phyloP scores from a whole-genome alignment of 2,888 invertebrate genomes.

The Melanotus villosus region DNA sequence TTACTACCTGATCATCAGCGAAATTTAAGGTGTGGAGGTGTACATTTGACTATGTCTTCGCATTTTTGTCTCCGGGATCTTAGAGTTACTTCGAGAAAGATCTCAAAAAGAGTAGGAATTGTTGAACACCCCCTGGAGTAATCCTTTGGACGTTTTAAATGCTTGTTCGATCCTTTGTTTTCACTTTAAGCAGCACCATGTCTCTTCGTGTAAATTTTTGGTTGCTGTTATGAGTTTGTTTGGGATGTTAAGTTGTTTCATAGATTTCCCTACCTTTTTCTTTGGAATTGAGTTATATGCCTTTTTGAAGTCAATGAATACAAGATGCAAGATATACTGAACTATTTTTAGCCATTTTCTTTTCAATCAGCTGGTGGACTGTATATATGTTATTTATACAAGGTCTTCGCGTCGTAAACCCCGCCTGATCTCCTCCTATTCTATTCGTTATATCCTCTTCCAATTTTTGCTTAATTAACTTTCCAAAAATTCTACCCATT shows the following conservation, averaged over 20 bases:
- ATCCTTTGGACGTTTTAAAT: slow-evolving; percentile 5
- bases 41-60: not conserved
- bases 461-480: not conserved
- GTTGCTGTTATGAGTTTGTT: not conserved
- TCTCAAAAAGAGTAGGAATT: not conserved
- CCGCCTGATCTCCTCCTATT: slow-evolving; percentile 6
- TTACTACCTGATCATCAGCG: not conserved
- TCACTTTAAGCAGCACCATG: too few relatives aligned
- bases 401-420: slow-evolving; percentile 4
- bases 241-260: slow-evolving; percentile 15
- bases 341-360: slow-evolving; percentile 11
- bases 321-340: slow-evolving; percentile 2
- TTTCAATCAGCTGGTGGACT: too few relatives aligned
- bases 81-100: not conserved
- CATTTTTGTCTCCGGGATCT: not conserved
- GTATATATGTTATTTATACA: too few relatives aligned
- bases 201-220: not conserved
- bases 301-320: slow-evolving; percentile 3
- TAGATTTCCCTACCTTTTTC: slow-evolving; percentile 9
- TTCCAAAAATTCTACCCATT: too few relatives aligned
- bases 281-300: not conserved
- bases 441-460: slow-evolving; percentile 4
- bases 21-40: not conserved
- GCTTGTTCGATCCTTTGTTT: not conserved
- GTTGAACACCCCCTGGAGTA: slow-evolving; percentile 4